Evolutionary conservation across 2,113 vertebrate species (phyloP).

Genomic region (Cygnus buccinator): DNA sequence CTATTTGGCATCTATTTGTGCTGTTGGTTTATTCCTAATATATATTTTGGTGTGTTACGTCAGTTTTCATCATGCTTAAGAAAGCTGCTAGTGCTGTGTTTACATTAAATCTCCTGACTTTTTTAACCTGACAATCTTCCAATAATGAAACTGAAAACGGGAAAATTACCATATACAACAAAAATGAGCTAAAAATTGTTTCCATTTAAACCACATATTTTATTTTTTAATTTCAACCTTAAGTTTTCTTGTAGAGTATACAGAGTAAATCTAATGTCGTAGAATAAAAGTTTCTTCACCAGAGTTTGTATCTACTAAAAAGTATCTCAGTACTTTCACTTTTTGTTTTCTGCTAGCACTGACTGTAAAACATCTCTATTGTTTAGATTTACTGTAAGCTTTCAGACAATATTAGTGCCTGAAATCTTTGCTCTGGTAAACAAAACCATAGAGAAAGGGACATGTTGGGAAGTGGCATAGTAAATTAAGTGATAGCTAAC

Average conservation of each 20-base stretch:
- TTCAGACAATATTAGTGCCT: constrained; percentile 44
- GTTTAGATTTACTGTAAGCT: constrained; percentile 75
- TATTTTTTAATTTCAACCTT: background rate
- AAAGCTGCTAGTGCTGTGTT: background rate
- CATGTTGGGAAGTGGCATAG: constrained; percentile 65
- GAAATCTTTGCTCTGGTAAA: constrained; percentile 59
- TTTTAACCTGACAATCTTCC: background rate
- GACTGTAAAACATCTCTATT: constrained; percentile 62
- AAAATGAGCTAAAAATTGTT: background rate
- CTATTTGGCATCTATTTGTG: background rate
- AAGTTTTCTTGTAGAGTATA: background rate
- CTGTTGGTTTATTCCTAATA: background rate
- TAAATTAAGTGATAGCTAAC: constrained; percentile 52
- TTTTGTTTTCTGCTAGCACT: constrained; percentile 30
- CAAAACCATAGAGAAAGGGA: constrained; percentile 60
- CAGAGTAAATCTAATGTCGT: background rate
- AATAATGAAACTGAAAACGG: background rate
- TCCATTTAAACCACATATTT: background rate
- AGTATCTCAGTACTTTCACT: background rate
- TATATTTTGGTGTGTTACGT: background rate
- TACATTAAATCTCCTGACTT: background rate
- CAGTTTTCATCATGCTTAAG: background rate
- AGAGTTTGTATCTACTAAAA: background rate
- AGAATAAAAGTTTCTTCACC: background rate
- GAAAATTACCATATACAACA: background rate